Evolutionary conservation across 2,888 invertebrate species (phyloP).

Genomic region (Diachrysia chrysitis): DNA sequence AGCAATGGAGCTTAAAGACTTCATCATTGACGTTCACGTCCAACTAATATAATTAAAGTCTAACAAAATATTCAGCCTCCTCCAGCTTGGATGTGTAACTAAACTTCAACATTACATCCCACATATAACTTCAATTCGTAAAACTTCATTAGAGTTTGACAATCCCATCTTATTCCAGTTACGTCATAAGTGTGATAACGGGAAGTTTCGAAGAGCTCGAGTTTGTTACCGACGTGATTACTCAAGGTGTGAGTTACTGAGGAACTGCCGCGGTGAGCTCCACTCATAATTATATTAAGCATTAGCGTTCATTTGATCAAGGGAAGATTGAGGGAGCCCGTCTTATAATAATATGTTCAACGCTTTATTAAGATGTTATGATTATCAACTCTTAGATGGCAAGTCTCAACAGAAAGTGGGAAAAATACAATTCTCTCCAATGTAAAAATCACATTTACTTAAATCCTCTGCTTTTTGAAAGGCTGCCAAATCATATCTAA

Average conservation of each 20-base stretch:
- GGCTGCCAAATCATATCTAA: too few relatives aligned
- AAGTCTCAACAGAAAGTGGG: too few relatives aligned
- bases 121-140: slow-evolving; percentile 20
- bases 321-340: slow-evolving; percentile 6
- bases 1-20: too few relatives aligned
- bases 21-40: too few relatives aligned
- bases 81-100: not conserved
- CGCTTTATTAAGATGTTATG: not conserved
- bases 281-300: slow-evolving; percentile 40
- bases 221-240: slow-evolving; percentile 48
- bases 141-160: slow-evolving; percentile 38
- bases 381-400: not conserved
- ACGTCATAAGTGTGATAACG: slow-evolving; percentile 44
- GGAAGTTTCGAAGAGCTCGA: slow-evolving; percentile 46
- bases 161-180: slow-evolving; percentile 45
- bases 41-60: too few relatives aligned
- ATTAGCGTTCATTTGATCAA: slow-evolving; percentile 42
- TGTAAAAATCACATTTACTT: too few relatives aligned
- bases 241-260: slow-evolving; percentile 44
- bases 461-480: too few relatives aligned
- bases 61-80: not conserved
- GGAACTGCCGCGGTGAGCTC: slow-evolving; percentile 32
- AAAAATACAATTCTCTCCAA: too few relatives aligned
- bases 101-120: not conserved
- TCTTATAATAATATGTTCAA: not conserved